Evolutionary conservation across 2,888 invertebrate genomes (phyloP).

Genomic region (Tromatobia lineatoria): DNA sequence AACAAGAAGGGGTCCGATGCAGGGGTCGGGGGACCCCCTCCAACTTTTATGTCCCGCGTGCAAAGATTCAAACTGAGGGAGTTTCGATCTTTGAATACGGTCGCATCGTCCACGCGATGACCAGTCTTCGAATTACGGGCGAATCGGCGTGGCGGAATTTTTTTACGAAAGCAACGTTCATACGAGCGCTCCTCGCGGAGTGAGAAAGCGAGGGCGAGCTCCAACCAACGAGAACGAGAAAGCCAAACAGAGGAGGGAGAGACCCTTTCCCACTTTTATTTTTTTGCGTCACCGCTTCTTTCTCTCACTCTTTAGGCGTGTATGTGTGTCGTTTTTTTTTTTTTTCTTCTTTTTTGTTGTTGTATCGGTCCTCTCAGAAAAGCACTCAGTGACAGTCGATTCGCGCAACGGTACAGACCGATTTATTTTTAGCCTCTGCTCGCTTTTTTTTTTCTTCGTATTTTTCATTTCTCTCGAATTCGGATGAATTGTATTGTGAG

Average conservation of each 20-base stretch:
- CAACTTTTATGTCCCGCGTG: conserved; percentile 31
- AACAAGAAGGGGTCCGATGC: conserved; percentile 40
- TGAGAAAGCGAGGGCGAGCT: conserved; percentile 38
- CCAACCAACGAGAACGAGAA: conserved; percentile 28
- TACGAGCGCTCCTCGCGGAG: conserved; percentile 61
- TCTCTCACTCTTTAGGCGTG: conserved; percentile 39
- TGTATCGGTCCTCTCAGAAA: conserved; percentile 45
- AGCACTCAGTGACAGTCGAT: conserved; percentile 59
- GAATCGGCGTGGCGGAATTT: conserved; percentile 74
- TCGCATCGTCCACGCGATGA: conserved; percentile 79
- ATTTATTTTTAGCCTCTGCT: conserved; percentile 29
- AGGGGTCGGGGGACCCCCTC: conserved; percentile 7
- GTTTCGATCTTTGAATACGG: conserved; percentile 82
- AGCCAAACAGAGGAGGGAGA: conserved; percentile 18
- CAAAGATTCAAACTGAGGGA: conserved; percentile 33
- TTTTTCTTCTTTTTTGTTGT: conserved; percentile 13
- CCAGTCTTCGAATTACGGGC: conserved; percentile 83
- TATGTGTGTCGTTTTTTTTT: conserved; percentile 16
- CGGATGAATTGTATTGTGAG: not conserved
- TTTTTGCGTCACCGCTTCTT: conserved; percentile 44
- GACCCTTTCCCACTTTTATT: conserved; percentile 41
- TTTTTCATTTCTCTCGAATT: not conserved
- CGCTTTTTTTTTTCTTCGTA: no score
- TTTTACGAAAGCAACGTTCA: conserved; percentile 65
- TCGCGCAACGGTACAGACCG: conserved; percentile 49